Base-by-base conservation (phyloP, 2,113 vertebrate species). In the Rhinolophus sinicus region DNA sequence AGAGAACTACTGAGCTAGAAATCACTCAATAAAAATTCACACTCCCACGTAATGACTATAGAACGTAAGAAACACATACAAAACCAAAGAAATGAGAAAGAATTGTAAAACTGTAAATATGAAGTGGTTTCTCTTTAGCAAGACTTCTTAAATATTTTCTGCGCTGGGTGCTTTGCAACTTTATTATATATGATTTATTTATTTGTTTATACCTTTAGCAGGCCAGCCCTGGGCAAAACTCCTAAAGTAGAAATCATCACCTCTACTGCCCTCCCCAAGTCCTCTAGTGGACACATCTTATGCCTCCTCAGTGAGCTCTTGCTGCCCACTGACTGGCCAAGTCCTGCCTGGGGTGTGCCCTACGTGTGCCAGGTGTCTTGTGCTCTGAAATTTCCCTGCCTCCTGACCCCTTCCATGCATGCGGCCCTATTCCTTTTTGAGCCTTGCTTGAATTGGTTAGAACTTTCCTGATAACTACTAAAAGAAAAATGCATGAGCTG, bases 401-500 rank as follows among this genome's bases (percentile, higher is more conserved):
- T 75, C 52, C 73, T 69, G 22, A 75, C 54, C 44, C 56, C 72
- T 60, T 35, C 21, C 35, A 52, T 13, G 1, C 16, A 22, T 21
- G 24, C 19, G 3, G 1, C 18, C 5, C 22, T 28, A 44, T 77
- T 88, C 30, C 21, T 87, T 90, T 44, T 94, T 30, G 67, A 94
- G 33, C 9, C n/a, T 47, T 54, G 18, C 26, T 47, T 56, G 50
- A 67, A 33, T 94, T 56, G 44, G 26, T 81, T 88, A 86, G 69
- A 54, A 88, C 4, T 70, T 50, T 52, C 22, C 33, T 58, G 35
- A 12, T 60, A 94, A 82, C 82, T 94, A 44, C 86, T 92, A 54
- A 95, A 86, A 93, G 93, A 91, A 96, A 97, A 94, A 96, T 94
- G 62, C 81, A 96, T 86, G 85, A 91, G 62, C 67, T n/a, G 12